These are phyloP conservation scores for Panagrolaimus sp. DNA, from an alignment of 1,140 invertebrate genomes.

Conservation along the genomic window DNA sequence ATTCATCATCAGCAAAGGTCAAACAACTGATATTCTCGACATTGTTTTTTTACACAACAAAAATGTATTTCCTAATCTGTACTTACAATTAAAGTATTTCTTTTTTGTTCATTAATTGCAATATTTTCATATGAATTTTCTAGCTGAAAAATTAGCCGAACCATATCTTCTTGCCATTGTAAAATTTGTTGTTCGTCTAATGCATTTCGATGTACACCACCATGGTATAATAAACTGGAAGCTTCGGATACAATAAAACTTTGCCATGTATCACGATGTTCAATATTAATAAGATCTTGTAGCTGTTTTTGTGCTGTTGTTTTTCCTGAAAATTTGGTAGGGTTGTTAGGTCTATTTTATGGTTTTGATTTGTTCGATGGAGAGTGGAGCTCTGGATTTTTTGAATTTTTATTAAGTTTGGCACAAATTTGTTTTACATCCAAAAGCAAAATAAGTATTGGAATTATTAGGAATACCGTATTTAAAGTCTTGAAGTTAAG, in stretches of 20 bases:
- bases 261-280: constrained; percentile 27
- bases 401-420: too few species aligned
- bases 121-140: constrained; percentile 39
- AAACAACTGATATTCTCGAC: too few species aligned
- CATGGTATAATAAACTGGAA: constrained; percentile 28
- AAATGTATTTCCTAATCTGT: too few species aligned
- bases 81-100: constrained; percentile 33
- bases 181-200: constrained; percentile 27
- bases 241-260: constrained; percentile 33
- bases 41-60: too few species aligned
- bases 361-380: too few species aligned
- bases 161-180: constrained; percentile 37
- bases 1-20: too few species aligned
- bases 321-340: constrained; percentile 27
- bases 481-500: too few species aligned
- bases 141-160: constrained; percentile 34
- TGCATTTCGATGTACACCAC: constrained; percentile 24
- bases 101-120: constrained; percentile 23
- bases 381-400: too few species aligned
- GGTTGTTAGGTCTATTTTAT: too few species aligned
- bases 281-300: constrained; percentile 21
- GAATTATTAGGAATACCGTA: too few species aligned
- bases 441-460: too few species aligned
- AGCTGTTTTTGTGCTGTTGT: constrained; percentile 34
- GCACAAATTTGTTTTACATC: too few species aligned